Conservation (phyloP, 2,113 vertebrate genomes). For the Spizaetus ornatus region DNA sequence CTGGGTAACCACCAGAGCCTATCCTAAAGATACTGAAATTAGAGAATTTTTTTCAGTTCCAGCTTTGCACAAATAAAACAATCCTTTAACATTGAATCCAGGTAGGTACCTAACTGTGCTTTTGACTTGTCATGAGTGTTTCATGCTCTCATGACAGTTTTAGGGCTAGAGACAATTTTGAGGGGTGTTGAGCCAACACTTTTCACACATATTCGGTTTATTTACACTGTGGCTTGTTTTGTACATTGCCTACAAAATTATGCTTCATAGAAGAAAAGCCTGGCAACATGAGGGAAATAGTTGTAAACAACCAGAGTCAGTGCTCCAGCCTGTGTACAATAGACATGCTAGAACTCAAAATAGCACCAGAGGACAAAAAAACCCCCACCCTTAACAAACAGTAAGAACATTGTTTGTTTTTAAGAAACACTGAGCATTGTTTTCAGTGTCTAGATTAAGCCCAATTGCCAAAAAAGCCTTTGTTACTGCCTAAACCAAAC, state of each 20-base stretch:
- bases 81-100: neutral
- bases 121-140: neutral
- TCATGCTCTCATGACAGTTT: neutral
- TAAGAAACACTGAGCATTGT: constrained; percentile 41
- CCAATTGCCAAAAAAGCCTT: constrained; percentile 21
- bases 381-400: neutral
- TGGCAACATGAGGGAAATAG: neutral
- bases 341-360: constrained; percentile 40
- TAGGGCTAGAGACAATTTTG: neutral
- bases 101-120: neutral
- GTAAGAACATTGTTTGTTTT: constrained; percentile 37
- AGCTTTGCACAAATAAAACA: neutral
- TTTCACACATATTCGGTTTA: neutral
- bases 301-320: constrained; percentile 34
- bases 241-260: neutral
- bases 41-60: neutral
- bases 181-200: neutral
- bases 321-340: neutral
- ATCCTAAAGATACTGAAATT: neutral
- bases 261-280: constrained; percentile 6
- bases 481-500: constrained; percentile 16
- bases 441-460: constrained; percentile 27
- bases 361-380: constrained; percentile 16
- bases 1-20: neutral
- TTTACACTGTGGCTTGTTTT: constrained; percentile 38